Evolutionary conservation across 2,888 invertebrate genomes (phyloP), one percentile per base, ranked within the genome.

Genomic region (Cheilosia urbana): DNA sequence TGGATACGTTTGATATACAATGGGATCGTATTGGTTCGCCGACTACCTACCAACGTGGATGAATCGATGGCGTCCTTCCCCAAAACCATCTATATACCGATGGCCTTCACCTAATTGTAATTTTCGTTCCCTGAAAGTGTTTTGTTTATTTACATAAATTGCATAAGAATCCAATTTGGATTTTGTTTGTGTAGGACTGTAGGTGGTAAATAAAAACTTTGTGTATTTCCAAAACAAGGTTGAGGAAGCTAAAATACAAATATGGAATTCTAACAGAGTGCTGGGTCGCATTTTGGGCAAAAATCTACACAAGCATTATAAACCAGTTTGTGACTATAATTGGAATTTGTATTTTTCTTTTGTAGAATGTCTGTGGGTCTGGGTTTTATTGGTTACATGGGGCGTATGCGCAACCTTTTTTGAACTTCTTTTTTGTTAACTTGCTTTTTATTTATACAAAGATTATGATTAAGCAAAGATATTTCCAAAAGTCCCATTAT

Each of bases 31-130:
- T 78, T 91, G 91, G 91, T 91, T 91, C 87, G 76, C 89, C 9
- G 89, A 87, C 51, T 91, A 91, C 80, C 84, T 92, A 15, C 91
- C 91, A 27, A 77, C 73, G 71, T 91, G 92, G 92, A 75, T 90
- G 9, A 90, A 91, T 73, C 89, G 91, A 62, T 92, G 89, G 90
- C 90, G 89, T 89, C 89, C 88, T 4, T 90, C 90, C 15, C 69
- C 88, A 9, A 81, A 19, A 42, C 85, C 76, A 6, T 30, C 47
- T 6, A 77, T 68, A 17, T 9, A 72, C 27, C 85, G 85, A 27
- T 85, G 81, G 81, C 81, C 40, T 51, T 62, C 81, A 63, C 85
- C 85, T 2, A 65, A 65, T 37, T 65, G 76, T 76, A 76, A 76
- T 76, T 58, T 65, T 66, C 0, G 49, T 58, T 58, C 40, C 34